These are phyloP conservation scores for Euthynnus affinis DNA, from an alignment of 2,797 vertebrate genomes.

Conservation along the genomic window DNA sequence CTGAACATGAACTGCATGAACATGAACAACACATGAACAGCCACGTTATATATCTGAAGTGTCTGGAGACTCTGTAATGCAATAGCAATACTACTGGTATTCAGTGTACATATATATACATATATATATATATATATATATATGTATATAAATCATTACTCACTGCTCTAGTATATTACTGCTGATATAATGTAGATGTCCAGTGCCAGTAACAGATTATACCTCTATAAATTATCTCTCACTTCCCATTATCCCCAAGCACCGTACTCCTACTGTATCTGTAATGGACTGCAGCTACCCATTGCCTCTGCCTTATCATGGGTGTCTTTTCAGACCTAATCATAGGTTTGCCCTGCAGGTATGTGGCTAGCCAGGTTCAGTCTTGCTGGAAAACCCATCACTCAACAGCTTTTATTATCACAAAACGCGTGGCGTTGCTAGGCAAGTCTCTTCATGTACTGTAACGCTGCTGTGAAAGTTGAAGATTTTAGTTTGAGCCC, in stretches of 20 bases:
- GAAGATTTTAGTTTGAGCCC: slow-evolving; percentile 48
- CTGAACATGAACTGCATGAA: slow-evolving; percentile 40
- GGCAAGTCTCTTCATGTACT: slow-evolving; percentile 71
- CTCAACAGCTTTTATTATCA: slow-evolving; percentile 67
- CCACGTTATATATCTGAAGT: slow-evolving; percentile 5
- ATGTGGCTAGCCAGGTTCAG: slow-evolving; percentile 78
- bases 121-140: not conserved
- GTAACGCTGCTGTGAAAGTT: slow-evolving; percentile 41
- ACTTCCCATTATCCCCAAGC: slow-evolving; percentile 34
- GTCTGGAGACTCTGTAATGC: not conserved
- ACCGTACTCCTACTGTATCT: slow-evolving; percentile 7
- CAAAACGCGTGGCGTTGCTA: slow-evolving; percentile 52
- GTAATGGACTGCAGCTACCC: slow-evolving; percentile 24
- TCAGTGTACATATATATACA: not conserved
- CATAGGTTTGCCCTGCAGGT: slow-evolving; percentile 77
- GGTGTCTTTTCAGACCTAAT: slow-evolving; percentile 72
- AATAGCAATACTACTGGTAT: slow-evolving; percentile 15
- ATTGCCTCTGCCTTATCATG: slow-evolving; percentile 39
- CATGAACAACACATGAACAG: slow-evolving; percentile 39
- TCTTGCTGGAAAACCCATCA: slow-evolving; percentile 73
- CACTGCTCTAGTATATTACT: not conserved
- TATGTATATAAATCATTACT: slow-evolving; percentile 9
- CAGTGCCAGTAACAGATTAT: slow-evolving; percentile 28
- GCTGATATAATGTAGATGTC: slow-evolving; percentile 6
- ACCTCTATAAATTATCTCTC: slow-evolving; percentile 43